A percentile compares a stretch with the other conserved stretches of the same genome.
phyloP scores from a whole-genome alignment of 2,888 invertebrate genomes.

The Tenthredo distinguenda region DNA sequence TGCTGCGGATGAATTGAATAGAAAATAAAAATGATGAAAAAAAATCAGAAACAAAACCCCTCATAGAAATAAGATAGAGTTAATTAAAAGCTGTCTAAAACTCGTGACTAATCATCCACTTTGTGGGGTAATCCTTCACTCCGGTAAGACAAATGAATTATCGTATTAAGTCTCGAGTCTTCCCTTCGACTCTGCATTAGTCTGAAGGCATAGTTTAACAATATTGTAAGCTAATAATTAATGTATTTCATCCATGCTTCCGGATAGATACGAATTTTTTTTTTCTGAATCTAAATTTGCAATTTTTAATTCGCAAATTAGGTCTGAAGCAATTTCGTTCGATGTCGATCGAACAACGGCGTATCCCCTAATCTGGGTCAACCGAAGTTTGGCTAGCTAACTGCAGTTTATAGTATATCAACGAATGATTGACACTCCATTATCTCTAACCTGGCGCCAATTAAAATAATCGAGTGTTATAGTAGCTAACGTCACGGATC shows the following conservation, averaged over 20 bases:
- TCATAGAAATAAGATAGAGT: neutral
- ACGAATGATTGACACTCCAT: constrained; percentile 30
- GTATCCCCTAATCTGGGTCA: neutral
- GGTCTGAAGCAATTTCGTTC: neutral
- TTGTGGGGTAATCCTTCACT: constrained; percentile 8
- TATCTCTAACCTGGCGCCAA: neutral
- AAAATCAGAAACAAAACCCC: neutral
- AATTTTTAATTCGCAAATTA: neutral
- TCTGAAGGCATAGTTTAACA: neutral
- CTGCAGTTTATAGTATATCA: constrained; percentile 11
- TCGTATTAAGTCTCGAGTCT: neutral
- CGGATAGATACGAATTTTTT: too few relatives aligned
- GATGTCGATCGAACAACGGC: neutral
- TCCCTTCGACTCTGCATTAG: neutral
- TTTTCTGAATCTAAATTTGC: neutral
- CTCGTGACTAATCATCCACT: constrained; percentile 1
- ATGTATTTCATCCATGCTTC: neutral
- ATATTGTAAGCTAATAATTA: neutral
- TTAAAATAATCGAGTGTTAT: constrained; percentile 28
- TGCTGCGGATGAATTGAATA: neutral
- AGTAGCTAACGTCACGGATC: neutral
- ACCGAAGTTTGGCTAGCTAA: constrained; percentile 12
- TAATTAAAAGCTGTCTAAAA: constrained; percentile 26
- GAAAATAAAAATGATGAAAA: neutral
- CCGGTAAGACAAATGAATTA: neutral